Base-by-base conservation (phyloP, 2,888 invertebrate genomes). In the Apamea epomidion region DNA sequence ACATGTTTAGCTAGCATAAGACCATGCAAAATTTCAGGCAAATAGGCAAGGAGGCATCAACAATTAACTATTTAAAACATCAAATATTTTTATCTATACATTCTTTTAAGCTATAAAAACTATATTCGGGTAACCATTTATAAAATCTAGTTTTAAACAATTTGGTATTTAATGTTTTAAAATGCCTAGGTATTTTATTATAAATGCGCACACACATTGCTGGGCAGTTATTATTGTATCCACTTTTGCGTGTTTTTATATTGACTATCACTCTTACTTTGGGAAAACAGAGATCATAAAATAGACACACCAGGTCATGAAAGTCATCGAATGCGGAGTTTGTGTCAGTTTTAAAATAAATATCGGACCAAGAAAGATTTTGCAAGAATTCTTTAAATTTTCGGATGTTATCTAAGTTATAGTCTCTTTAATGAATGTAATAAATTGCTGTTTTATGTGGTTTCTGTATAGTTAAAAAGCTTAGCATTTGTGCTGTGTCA, bases 401-500 rank as follows among this genome's bases (percentile, higher is more conserved):
- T 2, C n/a, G 60, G 18, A 62, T 45, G 3, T 45, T 60, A 6
- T 72, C 72, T 29, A 45, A 10, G 18, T 42, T 72, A 4, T 45
- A 62, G 12, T 72, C 29, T 29, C 60, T 42, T 72, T 29, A 62
- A 58, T 37, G 1, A 58, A 25, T 51, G 6, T 58, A 42, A 25
- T 65, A 64, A 5, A 64, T 51, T 70, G 64, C 0, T 42, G 60
- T 1, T 51, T 60, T 62, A 0, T 21, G 29, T 37, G 8, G 42
- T 32, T 45, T 69, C 0, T 76, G 0, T 45, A 32, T 60, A 5
- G 48, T 29, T 2, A 48, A 48, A 21, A 60, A 69, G 25, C 45
- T 48, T 21, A 74, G 5, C 68, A 69, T 62, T 65, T 64, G 37
- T 58, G 78, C 68, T 48, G 67, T 78, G 3, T 73, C 67, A 14